A percentile compares a stretch with the other conserved stretches of the same genome.
phyloP scores from a whole-genome alignment of 2,888 invertebrate genomes.

The Aplocera efformata region DNA sequence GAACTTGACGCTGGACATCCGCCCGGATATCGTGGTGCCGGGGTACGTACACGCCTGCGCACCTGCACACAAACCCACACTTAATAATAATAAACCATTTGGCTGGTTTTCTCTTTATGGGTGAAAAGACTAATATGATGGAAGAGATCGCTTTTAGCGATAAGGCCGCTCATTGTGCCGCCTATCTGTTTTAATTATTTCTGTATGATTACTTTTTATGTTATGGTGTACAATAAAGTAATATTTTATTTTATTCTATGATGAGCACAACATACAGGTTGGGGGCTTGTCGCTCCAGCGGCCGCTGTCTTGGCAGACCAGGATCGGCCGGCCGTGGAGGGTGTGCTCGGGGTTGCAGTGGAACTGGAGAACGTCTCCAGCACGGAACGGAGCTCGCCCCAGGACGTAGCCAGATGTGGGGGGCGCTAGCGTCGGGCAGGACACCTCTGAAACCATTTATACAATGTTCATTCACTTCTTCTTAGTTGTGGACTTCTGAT shows the following conservation, averaged over 20 bases:
- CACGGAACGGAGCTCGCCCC: slow-evolving; percentile 88
- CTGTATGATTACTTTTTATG: too few relatives aligned
- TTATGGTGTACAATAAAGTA: too few relatives aligned
- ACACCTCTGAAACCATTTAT: slow-evolving; percentile 82
- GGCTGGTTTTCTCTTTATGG: too few relatives aligned
- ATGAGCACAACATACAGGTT: slow-evolving; percentile 83
- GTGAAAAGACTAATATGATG: too few relatives aligned
- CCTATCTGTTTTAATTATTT: too few relatives aligned
- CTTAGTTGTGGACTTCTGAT: too few relatives aligned
- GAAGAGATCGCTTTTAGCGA: too few relatives aligned
- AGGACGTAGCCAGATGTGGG: slow-evolving; percentile 90
- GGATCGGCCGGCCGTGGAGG: slow-evolving; percentile 94
- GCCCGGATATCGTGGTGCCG: slow-evolving; percentile 91
- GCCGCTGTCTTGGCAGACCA: slow-evolving; percentile 93
- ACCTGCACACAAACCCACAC: slow-evolving; percentile 56
- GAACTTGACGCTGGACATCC: slow-evolving; percentile 93
- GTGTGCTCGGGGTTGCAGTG: slow-evolving; percentile 93
- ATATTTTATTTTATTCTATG: too few relatives aligned
- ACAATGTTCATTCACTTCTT: background rate
- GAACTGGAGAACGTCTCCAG: slow-evolving; percentile 92
- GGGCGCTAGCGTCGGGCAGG: slow-evolving; percentile 86
- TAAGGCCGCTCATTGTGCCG: too few relatives aligned
- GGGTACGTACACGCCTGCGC: slow-evolving; percentile 93
- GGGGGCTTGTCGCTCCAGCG: slow-evolving; percentile 91
- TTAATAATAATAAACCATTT: too few relatives aligned